A percentile compares a stretch with the other conserved stretches of the same genome.
phyloP scores from a whole-genome alignment of 2,113 vertebrate species.

The Planiliza haematocheilus region DNA sequence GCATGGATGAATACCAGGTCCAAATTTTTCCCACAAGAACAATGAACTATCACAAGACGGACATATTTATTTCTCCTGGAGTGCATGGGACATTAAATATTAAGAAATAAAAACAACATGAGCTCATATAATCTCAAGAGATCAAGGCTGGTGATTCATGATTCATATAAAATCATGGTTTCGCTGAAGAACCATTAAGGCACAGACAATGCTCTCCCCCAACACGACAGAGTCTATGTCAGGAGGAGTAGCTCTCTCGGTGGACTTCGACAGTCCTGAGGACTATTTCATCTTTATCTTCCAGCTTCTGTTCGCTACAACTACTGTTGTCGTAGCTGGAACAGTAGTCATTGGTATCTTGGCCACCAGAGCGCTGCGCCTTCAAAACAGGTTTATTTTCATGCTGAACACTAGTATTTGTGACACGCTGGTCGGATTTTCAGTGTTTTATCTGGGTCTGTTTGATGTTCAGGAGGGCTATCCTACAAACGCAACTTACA shows the following conservation, averaged over 20 bases:
- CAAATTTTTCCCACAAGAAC: no score
- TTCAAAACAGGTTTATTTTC: constrained; percentile 79
- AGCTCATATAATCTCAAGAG: not conserved
- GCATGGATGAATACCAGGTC: no score
- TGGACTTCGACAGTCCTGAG: constrained; percentile 63
- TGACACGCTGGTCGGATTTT: constrained; percentile 77
- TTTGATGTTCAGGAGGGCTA: constrained; percentile 80
- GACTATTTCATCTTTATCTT: constrained; percentile 77
- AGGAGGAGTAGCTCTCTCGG: constrained; percentile 63
- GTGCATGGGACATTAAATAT: no score
- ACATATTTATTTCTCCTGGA: no score
- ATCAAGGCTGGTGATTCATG: not conserved
- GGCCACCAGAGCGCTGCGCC: constrained; percentile 61
- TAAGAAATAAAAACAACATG: no score
- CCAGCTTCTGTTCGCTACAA: constrained; percentile 73
- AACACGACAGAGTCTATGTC: constrained; percentile 45
- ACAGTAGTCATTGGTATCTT: constrained; percentile 71
- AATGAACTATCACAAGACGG: no score
- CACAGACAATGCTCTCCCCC: constrained; percentile 47
- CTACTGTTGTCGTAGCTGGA: constrained; percentile 69
- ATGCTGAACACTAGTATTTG: constrained; percentile 82
- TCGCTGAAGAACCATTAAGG: not conserved
- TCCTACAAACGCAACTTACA: constrained; percentile 72
- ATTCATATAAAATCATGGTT: not conserved
- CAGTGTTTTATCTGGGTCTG: constrained; percentile 76